A percentile compares a stretch with the other conserved stretches of the same genome.
These are phyloP conservation scores for Perdita meconis DNA, from an alignment of 2,888 invertebrate species.

Conservation along the genomic window DNA sequence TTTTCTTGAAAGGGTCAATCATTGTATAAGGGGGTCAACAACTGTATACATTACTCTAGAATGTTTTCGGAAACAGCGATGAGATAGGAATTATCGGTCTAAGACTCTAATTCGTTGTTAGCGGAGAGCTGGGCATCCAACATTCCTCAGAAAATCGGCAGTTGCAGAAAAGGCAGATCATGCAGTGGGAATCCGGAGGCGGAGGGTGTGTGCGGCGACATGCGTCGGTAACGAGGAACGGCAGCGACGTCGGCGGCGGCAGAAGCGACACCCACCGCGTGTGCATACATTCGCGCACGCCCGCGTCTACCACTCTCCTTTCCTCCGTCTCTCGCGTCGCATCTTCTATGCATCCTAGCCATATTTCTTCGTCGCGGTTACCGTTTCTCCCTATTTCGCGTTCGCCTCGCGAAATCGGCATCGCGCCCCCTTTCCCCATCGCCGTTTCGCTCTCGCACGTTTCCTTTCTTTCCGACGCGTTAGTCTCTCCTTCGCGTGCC, in stretches of 20 bases:
- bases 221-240: conserved; percentile 80
- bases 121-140: too few species aligned
- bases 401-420: conserved; percentile 35
- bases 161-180: conserved; percentile 76
- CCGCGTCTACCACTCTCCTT: conserved; percentile 37
- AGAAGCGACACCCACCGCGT: conserved; percentile 75
- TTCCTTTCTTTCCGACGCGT: conserved; percentile 35
- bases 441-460: too few species aligned
- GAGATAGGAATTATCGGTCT: too few species aligned
- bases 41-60: too few species aligned
- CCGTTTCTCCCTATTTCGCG: conserved; percentile 57
- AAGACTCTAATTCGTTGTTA: too few species aligned
- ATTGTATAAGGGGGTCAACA: too few species aligned
- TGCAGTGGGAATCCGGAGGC: conserved; percentile 72
- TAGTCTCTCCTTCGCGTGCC: conserved; percentile 37
- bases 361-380: conserved; percentile 65
- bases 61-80: too few species aligned
- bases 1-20: too few species aligned
- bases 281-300: conserved; percentile 44
- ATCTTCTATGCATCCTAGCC: conserved; percentile 58
- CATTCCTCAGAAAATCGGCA: too few species aligned
- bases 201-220: conserved; percentile 75
- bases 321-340: conserved; percentile 20
- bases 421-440: neutral
- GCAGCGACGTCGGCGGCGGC: conserved; percentile 71